Conservation (phyloP, 1,140 invertebrate genomes). For the Antheraea mylitta region DNA sequence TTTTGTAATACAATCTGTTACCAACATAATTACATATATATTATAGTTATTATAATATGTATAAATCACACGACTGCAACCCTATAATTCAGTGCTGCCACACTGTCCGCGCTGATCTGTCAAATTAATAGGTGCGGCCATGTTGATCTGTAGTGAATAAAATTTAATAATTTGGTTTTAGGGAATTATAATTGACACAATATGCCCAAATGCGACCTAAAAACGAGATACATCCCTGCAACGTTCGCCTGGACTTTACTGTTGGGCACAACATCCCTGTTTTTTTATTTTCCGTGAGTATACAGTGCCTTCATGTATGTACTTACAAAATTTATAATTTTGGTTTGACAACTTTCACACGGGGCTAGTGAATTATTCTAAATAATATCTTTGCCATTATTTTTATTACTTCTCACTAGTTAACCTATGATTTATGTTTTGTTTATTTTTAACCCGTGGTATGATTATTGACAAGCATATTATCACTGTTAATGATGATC, state of each 20-base stretch:
- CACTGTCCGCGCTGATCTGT: constrained; percentile 49
- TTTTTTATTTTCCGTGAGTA: constrained; percentile 98
- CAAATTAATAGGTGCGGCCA: constrained; percentile 81
- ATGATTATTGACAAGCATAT: constrained; percentile 15
- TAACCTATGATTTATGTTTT: not conserved
- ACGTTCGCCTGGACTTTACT: constrained; percentile 97
- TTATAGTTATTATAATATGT: not conserved
- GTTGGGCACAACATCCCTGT: constrained; percentile 92
- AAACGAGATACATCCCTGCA: constrained; percentile 96
- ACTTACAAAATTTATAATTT: constrained; percentile 61
- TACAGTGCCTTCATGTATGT: constrained; percentile 59
- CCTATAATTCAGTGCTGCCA: constrained; percentile 35
- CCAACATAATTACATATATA: too few relatives aligned
- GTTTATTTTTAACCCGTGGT: constrained; percentile 12
- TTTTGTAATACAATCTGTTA: too few relatives aligned
- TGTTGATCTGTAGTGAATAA: constrained; percentile 82
- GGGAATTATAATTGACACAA: constrained; percentile 80
- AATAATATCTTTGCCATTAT: constrained; percentile 57
- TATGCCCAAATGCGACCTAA: constrained; percentile 96
- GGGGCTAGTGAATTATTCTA: constrained; percentile 64
- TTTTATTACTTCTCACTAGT: not conserved
- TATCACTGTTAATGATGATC: not conserved
- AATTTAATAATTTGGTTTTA: constrained; percentile 78
- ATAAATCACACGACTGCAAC: not conserved
- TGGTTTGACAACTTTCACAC: constrained; percentile 74